Evolutionary conservation across 2,888 invertebrate genomes (phyloP).

Genomic region (Drosophila quasianomalipes): DNA sequence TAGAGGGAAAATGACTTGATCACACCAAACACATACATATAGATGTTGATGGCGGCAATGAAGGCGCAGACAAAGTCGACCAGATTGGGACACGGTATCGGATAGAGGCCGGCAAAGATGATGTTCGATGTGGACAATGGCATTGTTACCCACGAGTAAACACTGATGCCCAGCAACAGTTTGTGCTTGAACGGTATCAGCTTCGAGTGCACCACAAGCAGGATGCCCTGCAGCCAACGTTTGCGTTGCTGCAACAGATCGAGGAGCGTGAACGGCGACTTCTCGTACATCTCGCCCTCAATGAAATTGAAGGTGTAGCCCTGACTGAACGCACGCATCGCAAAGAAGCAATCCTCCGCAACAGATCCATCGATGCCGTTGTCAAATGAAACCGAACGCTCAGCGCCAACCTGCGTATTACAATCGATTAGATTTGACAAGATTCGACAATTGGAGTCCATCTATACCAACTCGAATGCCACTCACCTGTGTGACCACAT

Average conservation of each 20-base stretch:
- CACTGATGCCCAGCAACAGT: slow-evolving; percentile 93
- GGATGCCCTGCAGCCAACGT: slow-evolving; percentile 97
- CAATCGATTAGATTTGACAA: background rate
- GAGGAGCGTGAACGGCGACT: slow-evolving; percentile 97
- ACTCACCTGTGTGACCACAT: slow-evolving; percentile 96
- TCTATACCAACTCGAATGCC: background rate
- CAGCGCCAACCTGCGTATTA: slow-evolving; percentile 91
- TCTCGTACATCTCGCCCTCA: slow-evolving; percentile 99
- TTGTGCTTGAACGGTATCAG: slow-evolving; percentile 92
- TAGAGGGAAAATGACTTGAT: slow-evolving; percentile 97
- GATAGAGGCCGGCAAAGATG: slow-evolving; percentile 92
- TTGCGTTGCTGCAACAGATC: slow-evolving; percentile 98
- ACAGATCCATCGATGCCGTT: slow-evolving; percentile 98
- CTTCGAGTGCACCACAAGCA: slow-evolving; percentile 94
- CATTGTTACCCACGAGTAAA: slow-evolving; percentile 98
- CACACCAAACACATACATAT: slow-evolving; percentile 99
- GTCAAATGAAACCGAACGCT: slow-evolving; percentile 96
- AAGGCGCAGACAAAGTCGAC: slow-evolving; percentile 96
- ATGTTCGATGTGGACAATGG: slow-evolving; percentile 96
- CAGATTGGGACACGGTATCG: slow-evolving; percentile 93
- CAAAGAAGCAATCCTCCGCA: slow-evolving; percentile 99
- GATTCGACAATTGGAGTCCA: background rate
- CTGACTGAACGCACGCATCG: slow-evolving; percentile 96
- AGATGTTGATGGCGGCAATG: slow-evolving; percentile 96
- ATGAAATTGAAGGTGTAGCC: slow-evolving; percentile 98